Conservation (phyloP, 2,113 vertebrate species). For the Megaceryle torquata region DNA sequence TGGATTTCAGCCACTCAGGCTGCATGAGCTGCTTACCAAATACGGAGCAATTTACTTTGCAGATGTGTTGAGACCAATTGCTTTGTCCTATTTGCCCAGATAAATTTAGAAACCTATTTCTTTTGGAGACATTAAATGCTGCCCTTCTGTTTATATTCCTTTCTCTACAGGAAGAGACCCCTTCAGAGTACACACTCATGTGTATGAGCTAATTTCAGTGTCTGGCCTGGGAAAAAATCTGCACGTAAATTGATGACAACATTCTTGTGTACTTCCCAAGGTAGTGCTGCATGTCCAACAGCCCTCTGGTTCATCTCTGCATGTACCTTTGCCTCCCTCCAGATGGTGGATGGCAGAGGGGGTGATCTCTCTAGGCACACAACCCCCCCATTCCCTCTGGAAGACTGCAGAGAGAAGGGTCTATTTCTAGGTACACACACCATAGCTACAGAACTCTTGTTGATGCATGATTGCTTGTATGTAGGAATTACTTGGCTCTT, state of each 20-base stretch:
- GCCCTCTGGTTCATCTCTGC: background rate
- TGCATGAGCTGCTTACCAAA: background rate
- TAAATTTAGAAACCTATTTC: background rate
- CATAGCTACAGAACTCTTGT: background rate
- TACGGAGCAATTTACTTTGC: background rate
- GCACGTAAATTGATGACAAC: background rate
- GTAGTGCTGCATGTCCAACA: background rate
- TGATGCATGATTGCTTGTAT: background rate
- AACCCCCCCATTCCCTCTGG: accelerated
- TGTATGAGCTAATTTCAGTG: background rate
- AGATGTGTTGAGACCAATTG: background rate
- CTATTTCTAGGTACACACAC: background rate
- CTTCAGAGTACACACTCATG: background rate
- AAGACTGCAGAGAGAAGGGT: background rate
- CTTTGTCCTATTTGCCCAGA: background rate
- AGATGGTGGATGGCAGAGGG: background rate
- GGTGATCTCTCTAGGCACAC: background rate
- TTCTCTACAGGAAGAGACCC: background rate
- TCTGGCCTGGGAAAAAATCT: background rate
- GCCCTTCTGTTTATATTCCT: background rate
- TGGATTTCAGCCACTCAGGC: background rate
- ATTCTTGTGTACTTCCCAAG: background rate
- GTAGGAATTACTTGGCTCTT: background rate
- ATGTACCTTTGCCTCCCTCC: background rate
- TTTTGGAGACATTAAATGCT: background rate